Percentiles rank a stretch among this genome's conserved stretches.
Conservation (phyloP, 2,888 invertebrate species). For the Cryptus armator region DNA sequence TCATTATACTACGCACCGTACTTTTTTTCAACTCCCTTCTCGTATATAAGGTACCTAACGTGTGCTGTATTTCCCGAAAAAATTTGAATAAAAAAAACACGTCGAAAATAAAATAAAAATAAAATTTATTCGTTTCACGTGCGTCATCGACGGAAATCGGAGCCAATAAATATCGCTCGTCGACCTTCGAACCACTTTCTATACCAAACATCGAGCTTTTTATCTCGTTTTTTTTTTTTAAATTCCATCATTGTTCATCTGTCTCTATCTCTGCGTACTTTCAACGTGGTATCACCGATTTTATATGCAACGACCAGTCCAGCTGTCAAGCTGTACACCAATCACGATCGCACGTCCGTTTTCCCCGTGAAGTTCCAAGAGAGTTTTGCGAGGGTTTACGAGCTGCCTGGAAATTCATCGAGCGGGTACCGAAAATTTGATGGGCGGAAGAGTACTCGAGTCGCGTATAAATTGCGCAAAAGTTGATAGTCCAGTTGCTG, state of each 20-base stretch:
- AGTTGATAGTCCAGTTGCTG: conserved; percentile 58
- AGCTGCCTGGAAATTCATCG: conserved; percentile 56
- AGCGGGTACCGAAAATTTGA: conserved; percentile 61
- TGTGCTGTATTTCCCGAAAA: conserved; percentile 41
- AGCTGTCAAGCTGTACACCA: conserved; percentile 49
- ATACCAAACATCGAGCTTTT: neutral
- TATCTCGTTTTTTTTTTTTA: neutral
- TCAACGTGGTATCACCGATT: conserved; percentile 2
- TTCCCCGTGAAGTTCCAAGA: conserved; percentile 43
- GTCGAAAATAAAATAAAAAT: conserved; percentile 24
- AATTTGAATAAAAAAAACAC: conserved; percentile 45
- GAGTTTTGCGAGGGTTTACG: conserved; percentile 49
- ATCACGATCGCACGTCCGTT: conserved; percentile 14
- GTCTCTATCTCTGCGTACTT: neutral
- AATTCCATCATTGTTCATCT: conserved; percentile 1
- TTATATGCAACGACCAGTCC: conserved; percentile 29
- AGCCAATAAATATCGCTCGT: conserved; percentile 39
- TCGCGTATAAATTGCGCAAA: conserved; percentile 57
- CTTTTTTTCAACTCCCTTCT: conserved; percentile 5
- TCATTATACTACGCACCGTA: conserved; percentile 54
- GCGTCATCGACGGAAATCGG: conserved; percentile 37
- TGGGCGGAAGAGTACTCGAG: conserved; percentile 59
- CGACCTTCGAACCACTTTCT: conserved; percentile 48
- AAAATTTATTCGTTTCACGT: conserved; percentile 40
- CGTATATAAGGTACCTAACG: conserved; percentile 38